Evolutionary conservation across 2,797 vertebrate species (phyloP), one percentile per base, ranked within the genome.

Genomic region (Oreochromis mossambicus): DNA sequence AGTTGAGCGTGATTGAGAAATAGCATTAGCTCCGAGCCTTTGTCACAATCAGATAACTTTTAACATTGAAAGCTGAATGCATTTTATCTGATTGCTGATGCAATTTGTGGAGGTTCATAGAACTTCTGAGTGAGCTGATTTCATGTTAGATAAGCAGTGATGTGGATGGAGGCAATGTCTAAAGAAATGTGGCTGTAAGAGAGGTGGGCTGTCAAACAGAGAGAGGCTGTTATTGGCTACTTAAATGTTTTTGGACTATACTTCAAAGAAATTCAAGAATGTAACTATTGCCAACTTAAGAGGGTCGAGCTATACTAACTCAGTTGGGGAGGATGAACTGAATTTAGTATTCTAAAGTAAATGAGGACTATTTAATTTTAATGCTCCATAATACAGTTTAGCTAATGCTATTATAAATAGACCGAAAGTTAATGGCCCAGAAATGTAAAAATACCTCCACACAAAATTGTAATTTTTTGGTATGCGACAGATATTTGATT

Each of bases 41-140:
- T 63, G 76, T 78, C 61, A 21, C 75, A 46, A 79, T 85, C 88
- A 73, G 86, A 86, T 91, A 86, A 80, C 76, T 50, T 55, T 82
- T 50, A 84, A 77, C 51, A 78, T 12, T 70, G 7, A 83, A 73
- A 43, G 77, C 38, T 54, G 68, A 55, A 78, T 46, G 86, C 56
- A 78, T 84, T 84, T 87, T 77, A 83, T 90, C 83, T 83, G 86
- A 88, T 50, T 76, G 78, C 75, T 77, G 68, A 84, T 68, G 77
- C 51, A 80, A 51, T 91, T 86, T 83, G 52, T 17, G n/a, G 34
- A 81, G 54, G 58, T 76, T 80, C 46, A 78, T 29, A 21, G 63
- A 79, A 73, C 36, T 34, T 79, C 6, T 34, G 13, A 77, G 17
- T 8, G 51, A 68, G 41, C 46, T 17, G 82, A 81, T 81, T 58